phyloP scores from a whole-genome alignment of 2,888 invertebrate genomes.

The Auanema sp. region DNA sequence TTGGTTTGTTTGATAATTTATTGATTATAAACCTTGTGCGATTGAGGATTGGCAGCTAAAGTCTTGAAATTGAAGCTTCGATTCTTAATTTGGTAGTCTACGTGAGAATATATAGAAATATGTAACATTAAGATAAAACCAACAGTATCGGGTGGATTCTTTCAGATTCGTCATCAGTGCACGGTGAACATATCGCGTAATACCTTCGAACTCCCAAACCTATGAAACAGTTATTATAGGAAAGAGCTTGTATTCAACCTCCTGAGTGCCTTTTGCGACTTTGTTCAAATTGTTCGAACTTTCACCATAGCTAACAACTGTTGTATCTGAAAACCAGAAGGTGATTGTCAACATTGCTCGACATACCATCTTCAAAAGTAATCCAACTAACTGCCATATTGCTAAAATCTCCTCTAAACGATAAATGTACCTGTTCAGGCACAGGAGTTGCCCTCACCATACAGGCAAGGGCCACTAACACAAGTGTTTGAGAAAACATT shows the following conservation, averaged over 20 bases:
- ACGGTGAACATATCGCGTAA: conserved; percentile 75
- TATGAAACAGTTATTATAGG: too few relatives aligned
- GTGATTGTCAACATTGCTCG: too few relatives aligned
- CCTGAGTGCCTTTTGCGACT: not conserved
- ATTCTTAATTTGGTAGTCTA: conserved; percentile 69
- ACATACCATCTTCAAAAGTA: conserved; percentile 39
- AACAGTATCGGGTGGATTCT: conserved; percentile 49
- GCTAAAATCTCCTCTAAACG: conserved; percentile 42
- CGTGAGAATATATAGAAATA: not conserved
- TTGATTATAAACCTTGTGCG: conserved; percentile 23
- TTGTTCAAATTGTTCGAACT: not conserved
- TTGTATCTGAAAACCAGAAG: conserved; percentile 1
- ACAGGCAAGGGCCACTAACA: too few relatives aligned
- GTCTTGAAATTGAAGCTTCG: conserved; percentile 78
- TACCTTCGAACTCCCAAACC: conserved; percentile 33
- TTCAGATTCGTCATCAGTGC: conserved; percentile 69
- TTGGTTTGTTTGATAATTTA: not conserved
- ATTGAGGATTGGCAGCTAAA: conserved; percentile 27
- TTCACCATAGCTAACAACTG: not conserved
- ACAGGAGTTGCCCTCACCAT: not conserved
- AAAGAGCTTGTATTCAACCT: too few relatives aligned
- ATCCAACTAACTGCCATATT: conserved; percentile 55
- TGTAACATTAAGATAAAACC: conserved; percentile 2
- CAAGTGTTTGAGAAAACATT: too few relatives aligned
- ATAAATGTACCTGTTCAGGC: conserved; percentile 56